A percentile compares a stretch with the other conserved stretches of the same genome.
Evolutionary conservation across 37 sponge, comb jelly and placozoan species (phyloP).

Genomic region (Spongilla lacustris): DNA sequence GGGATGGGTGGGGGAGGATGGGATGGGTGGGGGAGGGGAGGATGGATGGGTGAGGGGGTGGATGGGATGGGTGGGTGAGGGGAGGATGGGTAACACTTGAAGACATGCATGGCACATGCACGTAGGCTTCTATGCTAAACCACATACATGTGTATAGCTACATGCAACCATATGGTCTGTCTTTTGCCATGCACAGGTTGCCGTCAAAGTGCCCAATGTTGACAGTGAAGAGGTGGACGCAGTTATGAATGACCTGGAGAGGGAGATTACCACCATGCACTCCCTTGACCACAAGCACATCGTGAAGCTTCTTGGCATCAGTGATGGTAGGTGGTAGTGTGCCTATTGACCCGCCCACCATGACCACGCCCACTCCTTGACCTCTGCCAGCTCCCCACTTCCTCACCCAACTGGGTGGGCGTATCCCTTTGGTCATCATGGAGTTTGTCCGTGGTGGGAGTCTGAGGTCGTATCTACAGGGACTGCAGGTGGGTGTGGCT

Average conservation of each 20-base stretch:
- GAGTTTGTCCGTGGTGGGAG: slow-evolving; percentile 70
- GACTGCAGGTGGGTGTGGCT: background rate
- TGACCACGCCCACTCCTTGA: background rate
- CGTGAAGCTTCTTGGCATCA: slow-evolving; percentile 49
- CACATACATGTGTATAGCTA: background rate
- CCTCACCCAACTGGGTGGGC: slow-evolving; percentile 9
- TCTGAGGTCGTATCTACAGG: slow-evolving; percentile 38
- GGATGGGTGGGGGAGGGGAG: too few species aligned
- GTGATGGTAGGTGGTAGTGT: slow-evolving; percentile 26
- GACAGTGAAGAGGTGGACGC: background rate
- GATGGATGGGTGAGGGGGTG: too few species aligned
- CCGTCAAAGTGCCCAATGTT: slow-evolving; percentile 41
- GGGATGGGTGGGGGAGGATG: too few species aligned
- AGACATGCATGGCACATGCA: too few species aligned
- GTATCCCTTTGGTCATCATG: slow-evolving; percentile 52
- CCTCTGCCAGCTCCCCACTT: slow-evolving; percentile 32
- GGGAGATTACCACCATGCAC: slow-evolving; percentile 47
- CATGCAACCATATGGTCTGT: background rate
- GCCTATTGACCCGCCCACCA: background rate
- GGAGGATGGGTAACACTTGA: too few species aligned
- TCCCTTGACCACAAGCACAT: slow-evolving; percentile 57
- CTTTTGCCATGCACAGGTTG: slow-evolving; percentile 3
- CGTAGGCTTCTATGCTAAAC: too few species aligned
- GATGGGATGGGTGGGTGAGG: too few species aligned
- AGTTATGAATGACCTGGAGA: slow-evolving; percentile 55